phyloP scores from a whole-genome alignment of 2,113 vertebrate species.

The Urocynchramus pylzowi region DNA sequence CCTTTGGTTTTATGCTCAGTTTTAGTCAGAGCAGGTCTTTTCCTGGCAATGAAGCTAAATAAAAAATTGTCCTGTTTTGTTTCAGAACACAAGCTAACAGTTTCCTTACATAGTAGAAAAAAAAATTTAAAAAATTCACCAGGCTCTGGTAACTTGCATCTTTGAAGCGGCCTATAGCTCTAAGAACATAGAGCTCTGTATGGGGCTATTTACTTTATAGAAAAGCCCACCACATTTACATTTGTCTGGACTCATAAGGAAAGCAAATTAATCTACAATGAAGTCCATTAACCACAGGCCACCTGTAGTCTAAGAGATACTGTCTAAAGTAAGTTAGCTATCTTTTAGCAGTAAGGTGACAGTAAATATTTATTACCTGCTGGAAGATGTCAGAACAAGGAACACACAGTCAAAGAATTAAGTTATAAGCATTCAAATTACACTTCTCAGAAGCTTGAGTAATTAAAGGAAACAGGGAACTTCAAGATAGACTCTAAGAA shows the following conservation, averaged over 20 bases:
- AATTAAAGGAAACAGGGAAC: neutral
- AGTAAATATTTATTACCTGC: neutral
- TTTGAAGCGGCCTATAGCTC: neutral
- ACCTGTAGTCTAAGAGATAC: neutral
- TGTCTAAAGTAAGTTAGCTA: neutral
- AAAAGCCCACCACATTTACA: accelerated
- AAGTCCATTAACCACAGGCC: neutral
- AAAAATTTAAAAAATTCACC: neutral
- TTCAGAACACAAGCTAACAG: neutral
- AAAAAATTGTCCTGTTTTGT: neutral
- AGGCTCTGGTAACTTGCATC: neutral
- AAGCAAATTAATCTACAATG: neutral
- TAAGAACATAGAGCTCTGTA: neutral
- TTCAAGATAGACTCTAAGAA: neutral
- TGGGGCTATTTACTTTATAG: neutral
- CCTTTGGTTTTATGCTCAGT: neutral
- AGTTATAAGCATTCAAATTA: neutral
- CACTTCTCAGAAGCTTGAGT: neutral
- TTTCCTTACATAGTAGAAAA: neutral
- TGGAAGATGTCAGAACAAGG: neutral
- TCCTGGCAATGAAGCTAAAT: neutral
- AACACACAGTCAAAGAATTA: neutral
- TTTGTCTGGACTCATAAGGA: neutral
- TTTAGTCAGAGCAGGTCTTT: neutral
- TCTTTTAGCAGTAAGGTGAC: neutral